A percentile compares a stretch with the other conserved stretches of the same genome.
phyloP scores from a whole-genome alignment of 2,888 invertebrate genomes.

The Creontiades dilutus region DNA sequence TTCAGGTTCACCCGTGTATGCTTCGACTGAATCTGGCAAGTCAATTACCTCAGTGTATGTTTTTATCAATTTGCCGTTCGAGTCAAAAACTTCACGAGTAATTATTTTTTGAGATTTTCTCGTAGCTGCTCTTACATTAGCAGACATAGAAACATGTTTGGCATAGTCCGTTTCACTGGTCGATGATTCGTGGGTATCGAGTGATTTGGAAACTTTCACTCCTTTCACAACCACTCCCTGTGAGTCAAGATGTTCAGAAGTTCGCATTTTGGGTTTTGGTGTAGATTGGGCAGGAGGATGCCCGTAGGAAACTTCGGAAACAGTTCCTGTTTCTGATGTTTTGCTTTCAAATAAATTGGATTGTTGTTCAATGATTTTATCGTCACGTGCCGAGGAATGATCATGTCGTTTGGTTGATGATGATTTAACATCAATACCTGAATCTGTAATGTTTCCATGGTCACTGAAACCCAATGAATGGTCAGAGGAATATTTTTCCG shows the following conservation, averaged over 20 bases:
- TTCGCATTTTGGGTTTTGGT: slow-evolving; percentile 32
- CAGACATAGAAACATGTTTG: not conserved
- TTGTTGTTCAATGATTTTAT: not conserved
- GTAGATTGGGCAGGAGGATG: slow-evolving; percentile 54
- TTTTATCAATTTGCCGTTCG: slow-evolving; percentile 49
- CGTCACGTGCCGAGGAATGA: not conserved
- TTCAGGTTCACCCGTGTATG: not conserved
- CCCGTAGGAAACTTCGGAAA: slow-evolving; percentile 16
- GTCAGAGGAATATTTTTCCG: slow-evolving; percentile 2
- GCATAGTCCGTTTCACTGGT: not conserved
- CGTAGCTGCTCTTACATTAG: not conserved
- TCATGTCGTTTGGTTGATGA: not conserved
- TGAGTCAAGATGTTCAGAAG: not conserved
- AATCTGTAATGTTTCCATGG: slow-evolving; percentile 18
- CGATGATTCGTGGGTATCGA: not conserved
- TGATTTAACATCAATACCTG: slow-evolving; percentile 15
- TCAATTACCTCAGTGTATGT: slow-evolving; percentile 70
- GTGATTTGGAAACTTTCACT: slow-evolving; percentile 60
- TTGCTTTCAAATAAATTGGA: not conserved
- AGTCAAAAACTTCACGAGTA: slow-evolving; percentile 52
- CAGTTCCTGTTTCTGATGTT: not conserved
- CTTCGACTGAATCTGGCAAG: slow-evolving; percentile 32
- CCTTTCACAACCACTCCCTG: slow-evolving; percentile 38
- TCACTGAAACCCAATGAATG: not conserved
- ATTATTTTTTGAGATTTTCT: slow-evolving; percentile 50